Evolutionary conservation across 1,140 invertebrate genomes (phyloP).

Genomic region (Drosophila pectinifera): DNA sequence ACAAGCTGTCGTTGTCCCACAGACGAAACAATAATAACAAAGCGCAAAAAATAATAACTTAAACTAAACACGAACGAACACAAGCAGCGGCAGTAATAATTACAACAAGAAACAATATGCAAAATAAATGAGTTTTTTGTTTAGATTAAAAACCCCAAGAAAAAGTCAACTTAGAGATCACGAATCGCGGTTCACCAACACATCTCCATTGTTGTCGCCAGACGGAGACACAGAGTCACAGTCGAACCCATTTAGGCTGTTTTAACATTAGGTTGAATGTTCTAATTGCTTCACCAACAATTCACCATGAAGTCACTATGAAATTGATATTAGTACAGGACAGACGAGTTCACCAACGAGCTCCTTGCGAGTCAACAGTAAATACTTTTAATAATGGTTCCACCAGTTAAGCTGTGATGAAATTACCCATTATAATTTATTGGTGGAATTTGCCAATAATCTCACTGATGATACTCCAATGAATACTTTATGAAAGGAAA

Average conservation of each 20-base stretch:
- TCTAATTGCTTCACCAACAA: neutral
- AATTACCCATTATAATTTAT: too few species aligned
- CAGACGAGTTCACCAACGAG: too few species aligned
- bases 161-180: constrained; percentile 77
- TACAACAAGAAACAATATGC: constrained; percentile 48
- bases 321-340: neutral
- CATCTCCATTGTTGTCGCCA: constrained; percentile 56
- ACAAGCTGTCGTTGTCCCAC: constrained; percentile 28
- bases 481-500: neutral
- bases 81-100: constrained; percentile 21
- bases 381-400: too few species aligned
- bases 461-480: neutral
- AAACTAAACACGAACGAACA: constrained; percentile 24
- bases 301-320: neutral
- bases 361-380: too few species aligned
- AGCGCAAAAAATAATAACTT: constrained; percentile 34
- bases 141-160: constrained; percentile 58
- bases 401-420: too few species aligned
- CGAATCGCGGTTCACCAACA: constrained; percentile 63
- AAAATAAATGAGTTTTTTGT: constrained; percentile 56
- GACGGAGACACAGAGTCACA: constrained; percentile 54
- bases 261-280: neutral
- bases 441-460: too few species aligned
- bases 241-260: constrained; percentile 4
- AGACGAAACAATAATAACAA: constrained; percentile 26